A percentile compares a stretch with the other conserved stretches of the same genome.
Conservation (phyloP, 1,140 invertebrate species). For the Doryteuthis pealeii region DNA sequence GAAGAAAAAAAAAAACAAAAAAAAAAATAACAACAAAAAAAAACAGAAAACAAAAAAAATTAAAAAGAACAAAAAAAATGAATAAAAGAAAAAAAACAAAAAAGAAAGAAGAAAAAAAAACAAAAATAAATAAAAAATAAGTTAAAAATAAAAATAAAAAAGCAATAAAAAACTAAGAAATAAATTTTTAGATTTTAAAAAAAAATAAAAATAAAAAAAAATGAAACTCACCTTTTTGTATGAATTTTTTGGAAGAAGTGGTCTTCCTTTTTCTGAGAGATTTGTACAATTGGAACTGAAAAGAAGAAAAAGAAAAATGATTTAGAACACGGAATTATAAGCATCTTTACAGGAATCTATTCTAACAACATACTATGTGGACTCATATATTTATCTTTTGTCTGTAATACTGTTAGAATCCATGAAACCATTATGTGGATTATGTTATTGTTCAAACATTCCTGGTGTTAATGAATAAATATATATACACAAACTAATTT, state of each 20-base stretch:
- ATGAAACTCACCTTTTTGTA: conserved; percentile 42
- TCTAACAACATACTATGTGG: too few relatives aligned
- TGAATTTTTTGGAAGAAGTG: conserved; percentile 47
- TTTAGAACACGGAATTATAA: too few relatives aligned
- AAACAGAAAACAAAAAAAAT: neutral
- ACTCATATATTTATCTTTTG: too few relatives aligned
- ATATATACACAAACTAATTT: too few relatives aligned
- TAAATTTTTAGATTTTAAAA: conserved; percentile 14
- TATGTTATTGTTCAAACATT: too few relatives aligned
- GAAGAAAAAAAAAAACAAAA: too few relatives aligned
- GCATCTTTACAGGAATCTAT: too few relatives aligned
- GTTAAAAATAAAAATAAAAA: conserved; percentile 5
- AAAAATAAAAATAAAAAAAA: conserved; percentile 5
- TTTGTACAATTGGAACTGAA: conserved; percentile 21
- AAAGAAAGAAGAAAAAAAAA: neutral
- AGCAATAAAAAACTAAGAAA: conserved; percentile 60
- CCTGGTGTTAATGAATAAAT: too few relatives aligned
- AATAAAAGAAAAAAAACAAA: neutral
- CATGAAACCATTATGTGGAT: too few relatives aligned
- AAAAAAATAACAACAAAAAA: neutral
- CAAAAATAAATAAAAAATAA: neutral
- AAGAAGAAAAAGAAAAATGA: too few relatives aligned
- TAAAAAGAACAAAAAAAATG: neutral
- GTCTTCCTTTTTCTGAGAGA: conserved; percentile 37
- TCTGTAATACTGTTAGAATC: too few relatives aligned